Conservation (phyloP, 2,888 invertebrate genomes). For the Abscondita cerata region DNA sequence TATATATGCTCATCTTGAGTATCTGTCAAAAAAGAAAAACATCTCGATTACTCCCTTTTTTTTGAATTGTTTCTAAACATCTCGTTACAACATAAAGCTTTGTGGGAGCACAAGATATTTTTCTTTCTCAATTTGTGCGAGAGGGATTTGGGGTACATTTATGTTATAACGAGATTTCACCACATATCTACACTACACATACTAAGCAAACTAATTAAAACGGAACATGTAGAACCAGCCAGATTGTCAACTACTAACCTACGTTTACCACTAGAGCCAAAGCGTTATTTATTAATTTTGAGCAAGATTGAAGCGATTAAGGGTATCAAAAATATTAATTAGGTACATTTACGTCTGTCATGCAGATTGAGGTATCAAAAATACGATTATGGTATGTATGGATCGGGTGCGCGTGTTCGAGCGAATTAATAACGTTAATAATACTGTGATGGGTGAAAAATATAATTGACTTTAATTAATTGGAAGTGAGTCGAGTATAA, state of each 20-base stretch:
- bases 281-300: no score
- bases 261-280: no score
- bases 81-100: constrained; percentile 60
- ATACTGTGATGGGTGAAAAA: no score
- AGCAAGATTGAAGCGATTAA: not conserved
- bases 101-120: constrained; percentile 55
- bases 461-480: no score
- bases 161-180: constrained; percentile 73
- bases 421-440: no score
- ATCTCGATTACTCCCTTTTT: constrained; percentile 61
- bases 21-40: constrained; percentile 70
- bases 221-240: constrained; percentile 13
- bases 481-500: no score
- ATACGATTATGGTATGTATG: constrained; percentile 17
- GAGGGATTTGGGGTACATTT: constrained; percentile 45
- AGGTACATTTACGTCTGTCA: constrained; percentile 2
- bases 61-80: constrained; percentile 45
- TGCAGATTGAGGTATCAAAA: constrained; percentile 27
- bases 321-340: constrained; percentile 24
- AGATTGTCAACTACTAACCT: not conserved
- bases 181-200: constrained; percentile 49
- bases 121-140: constrained; percentile 46
- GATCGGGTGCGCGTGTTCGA: constrained; percentile 18
- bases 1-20: constrained; percentile 78
- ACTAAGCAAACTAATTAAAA: not conserved